Evolutionary conservation across 1,140 invertebrate genomes (phyloP).

Genomic region (Stenopsyche tienmushanensis): DNA sequence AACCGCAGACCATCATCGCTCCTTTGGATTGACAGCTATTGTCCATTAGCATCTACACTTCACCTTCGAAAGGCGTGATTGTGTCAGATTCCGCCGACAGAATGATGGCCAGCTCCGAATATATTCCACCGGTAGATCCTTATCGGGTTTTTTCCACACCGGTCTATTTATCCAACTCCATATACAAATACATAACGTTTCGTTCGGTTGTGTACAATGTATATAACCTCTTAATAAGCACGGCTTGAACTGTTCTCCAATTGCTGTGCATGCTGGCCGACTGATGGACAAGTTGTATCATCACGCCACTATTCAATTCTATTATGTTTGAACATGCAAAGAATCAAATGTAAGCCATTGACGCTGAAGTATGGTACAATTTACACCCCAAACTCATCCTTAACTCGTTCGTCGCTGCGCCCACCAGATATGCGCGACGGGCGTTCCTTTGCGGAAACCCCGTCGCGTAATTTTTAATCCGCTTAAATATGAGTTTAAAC

Average conservation of each 20-base stretch:
- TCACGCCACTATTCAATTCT: neutral
- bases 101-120: constrained; percentile 23
- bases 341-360: no score
- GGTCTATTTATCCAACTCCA: constrained; percentile 37
- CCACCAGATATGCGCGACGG: no score
- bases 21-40: constrained; percentile 37
- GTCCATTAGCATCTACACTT: constrained; percentile 35
- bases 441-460: no score
- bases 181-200: constrained; percentile 22
- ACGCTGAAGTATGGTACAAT: no score
- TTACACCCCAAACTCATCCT: no score
- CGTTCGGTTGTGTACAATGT: constrained; percentile 7
- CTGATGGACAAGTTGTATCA: neutral
- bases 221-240: constrained; percentile 38
- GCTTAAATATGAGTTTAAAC: no score
- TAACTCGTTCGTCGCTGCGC: no score
- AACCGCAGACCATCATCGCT: constrained; percentile 24
- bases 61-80: constrained; percentile 22
- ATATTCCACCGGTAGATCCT: constrained; percentile 27
- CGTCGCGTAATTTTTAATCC: no score
- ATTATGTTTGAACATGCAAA: no score
- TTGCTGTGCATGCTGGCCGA: constrained; percentile 2
- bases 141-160: constrained; percentile 23
- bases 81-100: constrained; percentile 34
- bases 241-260: constrained; percentile 14